Conservation (phyloP, 2,797 vertebrate genomes). For the Chloroceryle amazona region DNA sequence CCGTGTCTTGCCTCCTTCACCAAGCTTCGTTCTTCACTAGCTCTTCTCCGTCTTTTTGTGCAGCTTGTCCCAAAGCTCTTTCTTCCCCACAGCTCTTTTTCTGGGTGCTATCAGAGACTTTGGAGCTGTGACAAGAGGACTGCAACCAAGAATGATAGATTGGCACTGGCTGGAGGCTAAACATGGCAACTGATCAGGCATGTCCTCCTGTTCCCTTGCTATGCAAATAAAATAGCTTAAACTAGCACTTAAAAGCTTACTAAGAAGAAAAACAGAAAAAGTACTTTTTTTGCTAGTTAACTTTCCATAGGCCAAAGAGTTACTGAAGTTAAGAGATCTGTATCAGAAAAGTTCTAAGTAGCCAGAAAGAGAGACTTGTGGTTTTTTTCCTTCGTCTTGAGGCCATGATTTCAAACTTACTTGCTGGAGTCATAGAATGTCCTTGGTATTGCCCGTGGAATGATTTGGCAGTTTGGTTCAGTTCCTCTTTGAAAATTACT, state of each 20-base stretch:
- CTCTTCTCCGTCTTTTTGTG: not conserved
- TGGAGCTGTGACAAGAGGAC: not conserved
- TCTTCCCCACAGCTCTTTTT: not conserved
- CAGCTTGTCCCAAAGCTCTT: not conserved
- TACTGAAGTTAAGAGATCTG: not conserved
- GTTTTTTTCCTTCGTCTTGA: not conserved
- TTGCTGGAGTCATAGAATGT: not conserved
- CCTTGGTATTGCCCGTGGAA: not conserved
- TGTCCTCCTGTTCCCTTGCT: not conserved
- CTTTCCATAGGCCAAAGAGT: not conserved
- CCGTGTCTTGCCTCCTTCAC: not conserved
- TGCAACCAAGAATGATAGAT: not conserved
- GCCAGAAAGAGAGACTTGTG: not conserved
- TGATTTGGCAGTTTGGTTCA: not conserved
- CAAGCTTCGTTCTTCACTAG: not conserved
- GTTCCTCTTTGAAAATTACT: not conserved
- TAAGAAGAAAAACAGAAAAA: not conserved
- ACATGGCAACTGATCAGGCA: not conserved
- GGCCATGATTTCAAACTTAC: not conserved
- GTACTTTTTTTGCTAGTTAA: not conserved
- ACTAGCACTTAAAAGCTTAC: not conserved
- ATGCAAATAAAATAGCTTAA: conserved; percentile 14
- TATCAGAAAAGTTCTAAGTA: not conserved
- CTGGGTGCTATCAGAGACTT: not conserved
- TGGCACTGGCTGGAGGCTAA: not conserved